A percentile compares a stretch with the other conserved stretches of the same genome.
Conservation (phyloP, 2,888 invertebrate genomes). For the Piscicola geometra region DNA sequence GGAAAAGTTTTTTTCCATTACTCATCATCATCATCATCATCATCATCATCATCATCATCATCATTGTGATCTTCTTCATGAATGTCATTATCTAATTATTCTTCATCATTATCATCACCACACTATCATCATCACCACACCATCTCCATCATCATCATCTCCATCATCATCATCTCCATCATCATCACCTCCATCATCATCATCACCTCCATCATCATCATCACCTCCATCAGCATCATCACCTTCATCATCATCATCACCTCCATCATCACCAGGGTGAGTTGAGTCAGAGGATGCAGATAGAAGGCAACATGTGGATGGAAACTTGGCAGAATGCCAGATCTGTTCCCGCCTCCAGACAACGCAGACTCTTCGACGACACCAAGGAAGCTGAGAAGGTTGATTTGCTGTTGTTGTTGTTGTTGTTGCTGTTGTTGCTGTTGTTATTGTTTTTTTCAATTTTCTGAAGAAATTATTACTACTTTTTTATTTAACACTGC, state of each 20-base stretch:
- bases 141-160: constrained; percentile 13
- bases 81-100: neutral
- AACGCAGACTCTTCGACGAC: constrained; percentile 90
- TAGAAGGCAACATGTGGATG: constrained; percentile 86
- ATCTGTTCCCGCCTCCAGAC: constrained; percentile 79
- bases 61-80: constrained; percentile 7
- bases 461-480: neutral
- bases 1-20: neutral
- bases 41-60: constrained; percentile 23
- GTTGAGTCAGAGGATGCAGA: constrained; percentile 80
- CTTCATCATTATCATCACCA: constrained; percentile 32
- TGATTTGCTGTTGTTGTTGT: neutral
- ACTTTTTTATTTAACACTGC: neutral
- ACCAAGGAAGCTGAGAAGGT: constrained; percentile 90
- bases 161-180: constrained; percentile 25
- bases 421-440: neutral
- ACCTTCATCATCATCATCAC: neutral
- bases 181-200: constrained; percentile 33
- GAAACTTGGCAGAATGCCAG: constrained; percentile 84
- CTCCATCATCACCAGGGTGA: constrained; percentile 58
- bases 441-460: neutral
- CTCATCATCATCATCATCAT: constrained; percentile 19
- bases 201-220: constrained; percentile 29
- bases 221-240: neutral
- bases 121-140: constrained; percentile 32